Percentiles rank a stretch among this genome's conserved stretches.
Evolutionary conservation across 2,888 invertebrate species (phyloP).

Genomic region (Nomada fabriciana): DNA sequence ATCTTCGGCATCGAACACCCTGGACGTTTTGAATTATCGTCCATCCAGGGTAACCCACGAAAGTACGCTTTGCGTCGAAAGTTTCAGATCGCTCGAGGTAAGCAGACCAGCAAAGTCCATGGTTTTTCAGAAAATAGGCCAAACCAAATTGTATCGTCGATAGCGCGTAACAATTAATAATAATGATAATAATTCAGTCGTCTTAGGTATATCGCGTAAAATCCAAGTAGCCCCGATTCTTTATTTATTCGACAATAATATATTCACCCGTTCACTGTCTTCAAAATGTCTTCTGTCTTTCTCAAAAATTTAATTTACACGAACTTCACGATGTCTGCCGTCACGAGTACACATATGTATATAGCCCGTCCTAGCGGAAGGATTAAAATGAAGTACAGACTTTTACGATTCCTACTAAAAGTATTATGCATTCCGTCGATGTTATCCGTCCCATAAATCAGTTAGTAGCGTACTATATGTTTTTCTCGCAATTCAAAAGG

Average conservation of each 20-base stretch:
- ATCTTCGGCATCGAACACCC: slow-evolving; percentile 16
- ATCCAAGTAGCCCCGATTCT: not conserved
- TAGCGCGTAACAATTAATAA: not conserved
- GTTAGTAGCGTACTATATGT: not conserved
- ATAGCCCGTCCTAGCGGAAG: too few species aligned
- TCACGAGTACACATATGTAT: too few species aligned
- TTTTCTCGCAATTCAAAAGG: slow-evolving; percentile 21
- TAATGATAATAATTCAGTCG: not conserved
- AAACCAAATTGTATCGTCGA: not conserved
- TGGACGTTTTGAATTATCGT: slow-evolving; percentile 19
- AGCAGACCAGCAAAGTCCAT: slow-evolving; percentile 13
- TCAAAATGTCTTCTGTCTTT: too few species aligned
- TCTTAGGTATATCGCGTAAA: too few species aligned
- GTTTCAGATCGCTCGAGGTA: slow-evolving; percentile 25
- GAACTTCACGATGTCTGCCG: too few species aligned
- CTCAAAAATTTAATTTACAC: too few species aligned
- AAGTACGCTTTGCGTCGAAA: slow-evolving; percentile 24
- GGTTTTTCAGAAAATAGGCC: slow-evolving; percentile 9
- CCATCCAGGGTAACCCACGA: not conserved
- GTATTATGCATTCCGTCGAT: not conserved
- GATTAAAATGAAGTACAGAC: not conserved
- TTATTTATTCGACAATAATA: too few species aligned
- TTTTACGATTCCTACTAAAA: not conserved
- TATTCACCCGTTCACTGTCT: too few species aligned
- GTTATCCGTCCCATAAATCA: not conserved